phyloP scores from a whole-genome alignment of 2,113 vertebrate genomes.

The Lophochroa leadbeateri region DNA sequence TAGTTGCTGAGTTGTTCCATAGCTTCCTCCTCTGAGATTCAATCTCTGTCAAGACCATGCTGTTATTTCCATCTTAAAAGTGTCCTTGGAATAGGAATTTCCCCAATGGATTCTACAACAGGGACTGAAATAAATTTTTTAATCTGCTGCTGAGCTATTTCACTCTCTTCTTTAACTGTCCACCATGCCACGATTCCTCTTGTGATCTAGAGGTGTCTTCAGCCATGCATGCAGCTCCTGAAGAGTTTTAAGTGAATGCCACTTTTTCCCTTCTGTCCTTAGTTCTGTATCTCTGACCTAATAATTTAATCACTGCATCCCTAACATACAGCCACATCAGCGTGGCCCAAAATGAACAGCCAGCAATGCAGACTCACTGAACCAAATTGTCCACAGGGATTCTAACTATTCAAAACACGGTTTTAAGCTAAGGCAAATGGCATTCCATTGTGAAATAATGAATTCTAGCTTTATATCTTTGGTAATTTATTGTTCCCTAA shows the following conservation, averaged over 20 bases:
- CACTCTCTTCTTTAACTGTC: background rate
- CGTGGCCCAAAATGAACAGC: background rate
- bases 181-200: background rate
- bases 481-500: background rate
- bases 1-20: slow-evolving; percentile 17
- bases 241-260: background rate
- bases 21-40: slow-evolving; percentile 3
- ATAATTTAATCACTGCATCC: background rate
- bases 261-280: background rate
- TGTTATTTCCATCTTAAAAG: slow-evolving; percentile 40
- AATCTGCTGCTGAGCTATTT: background rate
- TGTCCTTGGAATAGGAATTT: slow-evolving; percentile 55
- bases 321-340: background rate
- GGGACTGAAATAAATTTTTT: slow-evolving; percentile 8
- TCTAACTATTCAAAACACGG: background rate
- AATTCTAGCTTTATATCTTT: background rate
- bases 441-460: background rate
- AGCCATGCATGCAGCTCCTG: background rate
- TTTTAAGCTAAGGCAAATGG: background rate
- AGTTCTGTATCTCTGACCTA: background rate
- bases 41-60: slow-evolving; percentile 4
- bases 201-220: background rate
- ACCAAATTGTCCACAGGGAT: background rate
- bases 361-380: background rate
- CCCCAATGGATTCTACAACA: background rate